A percentile compares a stretch with the other conserved stretches of the same genome.
Evolutionary conservation across 92 coral and sea anemone genomes (phyloP).

Genomic region (Pocillopora grandis): DNA sequence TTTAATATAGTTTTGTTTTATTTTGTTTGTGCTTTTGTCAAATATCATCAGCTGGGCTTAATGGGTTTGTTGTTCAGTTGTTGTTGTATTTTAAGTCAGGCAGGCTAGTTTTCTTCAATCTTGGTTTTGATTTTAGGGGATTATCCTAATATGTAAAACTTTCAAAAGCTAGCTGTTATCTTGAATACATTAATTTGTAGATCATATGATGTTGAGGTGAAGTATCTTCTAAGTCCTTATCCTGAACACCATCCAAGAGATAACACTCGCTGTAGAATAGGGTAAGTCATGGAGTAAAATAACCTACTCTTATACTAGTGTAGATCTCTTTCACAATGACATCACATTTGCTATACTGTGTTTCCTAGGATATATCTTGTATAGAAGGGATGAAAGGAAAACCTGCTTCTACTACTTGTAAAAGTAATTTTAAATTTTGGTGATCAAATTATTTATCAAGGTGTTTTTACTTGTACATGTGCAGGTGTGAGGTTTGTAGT

Average conservation of each 20-base stretch:
- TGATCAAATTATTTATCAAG: not conserved
- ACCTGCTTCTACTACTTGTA: too few relatives aligned
- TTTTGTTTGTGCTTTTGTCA: too few relatives aligned
- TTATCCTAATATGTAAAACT: too few relatives aligned
- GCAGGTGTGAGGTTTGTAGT: slow-evolving; percentile 69
- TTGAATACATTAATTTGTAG: slow-evolving; percentile 18
- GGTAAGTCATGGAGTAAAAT: slow-evolving; percentile 37
- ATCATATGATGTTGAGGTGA: slow-evolving; percentile 74
- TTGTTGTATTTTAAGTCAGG: too few relatives aligned
- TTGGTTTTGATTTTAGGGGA: too few relatives aligned
- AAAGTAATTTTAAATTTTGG: not conserved
- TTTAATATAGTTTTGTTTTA: too few relatives aligned
- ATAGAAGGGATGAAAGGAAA: too few relatives aligned
- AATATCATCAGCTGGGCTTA: too few relatives aligned
- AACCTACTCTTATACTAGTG: not conserved
- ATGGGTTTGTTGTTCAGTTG: too few relatives aligned
- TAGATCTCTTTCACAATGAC: not conserved
- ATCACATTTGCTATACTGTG: not conserved
- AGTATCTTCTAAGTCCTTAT: slow-evolving; percentile 60
- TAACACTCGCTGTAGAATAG: slow-evolving; percentile 75
- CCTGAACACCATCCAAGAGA: slow-evolving; percentile 76
- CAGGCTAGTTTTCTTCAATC: too few relatives aligned
- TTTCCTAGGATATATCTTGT: too few relatives aligned
- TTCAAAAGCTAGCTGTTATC: too few relatives aligned
- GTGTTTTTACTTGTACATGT: not conserved